Base-by-base conservation (phyloP, 2,797 vertebrate species). In the Pelobates cultripes region DNA sequence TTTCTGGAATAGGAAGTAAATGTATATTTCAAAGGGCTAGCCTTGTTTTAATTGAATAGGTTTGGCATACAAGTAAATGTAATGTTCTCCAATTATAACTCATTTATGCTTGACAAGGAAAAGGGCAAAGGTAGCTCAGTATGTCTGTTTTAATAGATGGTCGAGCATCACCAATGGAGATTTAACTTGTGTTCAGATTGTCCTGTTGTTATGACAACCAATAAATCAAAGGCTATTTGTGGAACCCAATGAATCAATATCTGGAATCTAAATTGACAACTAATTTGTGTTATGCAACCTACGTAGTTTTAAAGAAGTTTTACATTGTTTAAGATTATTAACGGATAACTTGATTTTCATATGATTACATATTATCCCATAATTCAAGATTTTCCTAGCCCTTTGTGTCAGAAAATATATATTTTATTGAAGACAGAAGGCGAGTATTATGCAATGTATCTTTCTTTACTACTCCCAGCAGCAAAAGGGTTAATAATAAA, bases 161-260 rank as follows among this genome's bases (percentile, higher is more conserved):
- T 17, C 63, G 8, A 28, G 14, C 63, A 64, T 64, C 14, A n/a
- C 28, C 17, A 64, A 64, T 3, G 28, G n/a, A 64, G n/a, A 17
- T 64, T 64, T 64, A 7, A 64, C 15, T 64, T 40, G 63, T 3
- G 28, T 64, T 40, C 5, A 64, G 28, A 4, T 5, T 64, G 4
- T 64, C 63, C 17, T 28, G 63, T 64, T 64, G 63, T 64, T 64
- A 64, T 64, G 63, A 64, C 63, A 64, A 64, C 63, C 63, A 64
- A 40, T 64, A 17, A 64, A 64, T 64, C 63, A 64, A 64, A 28
- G 63, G 15, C 63, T 64, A 64, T 40, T 64, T 64, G 8, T 64
- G 17, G 63, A 64, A 64, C 10, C 5, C 63, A 5, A 64, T 64
- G 28, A 64, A 64, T 64, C 28, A 17, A 64, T 64, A 64, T 40